Evolutionary conservation across 2,797 vertebrate genomes (phyloP).

Genomic region (Holocentrus rufus): DNA sequence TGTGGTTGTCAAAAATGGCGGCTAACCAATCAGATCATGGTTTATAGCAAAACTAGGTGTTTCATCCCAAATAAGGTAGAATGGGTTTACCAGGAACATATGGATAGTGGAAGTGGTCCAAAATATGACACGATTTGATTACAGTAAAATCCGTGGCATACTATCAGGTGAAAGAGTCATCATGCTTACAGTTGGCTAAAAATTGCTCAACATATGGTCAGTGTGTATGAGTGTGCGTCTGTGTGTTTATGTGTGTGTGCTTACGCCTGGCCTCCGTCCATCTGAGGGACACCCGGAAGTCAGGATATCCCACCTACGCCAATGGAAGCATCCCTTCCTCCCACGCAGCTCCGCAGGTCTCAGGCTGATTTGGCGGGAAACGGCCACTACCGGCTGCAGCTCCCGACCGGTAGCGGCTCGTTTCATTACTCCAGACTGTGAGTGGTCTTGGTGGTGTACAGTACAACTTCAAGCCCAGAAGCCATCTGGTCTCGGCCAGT

Average conservation of each 20-base stretch:
- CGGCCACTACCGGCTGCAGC: not conserved
- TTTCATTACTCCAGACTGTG: constrained; percentile 41
- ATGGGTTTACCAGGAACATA: not conserved
- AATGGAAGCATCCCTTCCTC: constrained; percentile 40
- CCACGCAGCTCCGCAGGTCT: constrained; percentile 49
- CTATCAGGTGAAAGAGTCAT: constrained; percentile 16
- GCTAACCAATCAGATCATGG: too few species aligned
- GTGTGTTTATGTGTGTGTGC: not conserved
- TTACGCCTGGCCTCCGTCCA: constrained; percentile 12
- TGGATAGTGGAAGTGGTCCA: constrained; percentile 8
- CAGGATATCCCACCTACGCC: constrained; percentile 56
- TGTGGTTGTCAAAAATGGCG: too few species aligned
- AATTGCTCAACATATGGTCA: constrained; percentile 45
- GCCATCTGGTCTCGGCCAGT: constrained; percentile 55
- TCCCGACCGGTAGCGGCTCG: not conserved
- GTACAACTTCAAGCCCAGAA: constrained; percentile 3
- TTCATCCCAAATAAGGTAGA: not conserved
- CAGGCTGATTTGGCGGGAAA: not conserved
- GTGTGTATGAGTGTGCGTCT: not conserved
- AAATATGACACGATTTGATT: constrained; percentile 2
- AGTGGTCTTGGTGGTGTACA: constrained; percentile 34
- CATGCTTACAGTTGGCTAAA: constrained; percentile 35
- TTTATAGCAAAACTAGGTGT: too few species aligned
- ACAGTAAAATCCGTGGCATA: not conserved
- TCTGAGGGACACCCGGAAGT: constrained; percentile 52